Base-by-base conservation (phyloP, 1,140 invertebrate species). In the Lasioglossum baleicum region DNA sequence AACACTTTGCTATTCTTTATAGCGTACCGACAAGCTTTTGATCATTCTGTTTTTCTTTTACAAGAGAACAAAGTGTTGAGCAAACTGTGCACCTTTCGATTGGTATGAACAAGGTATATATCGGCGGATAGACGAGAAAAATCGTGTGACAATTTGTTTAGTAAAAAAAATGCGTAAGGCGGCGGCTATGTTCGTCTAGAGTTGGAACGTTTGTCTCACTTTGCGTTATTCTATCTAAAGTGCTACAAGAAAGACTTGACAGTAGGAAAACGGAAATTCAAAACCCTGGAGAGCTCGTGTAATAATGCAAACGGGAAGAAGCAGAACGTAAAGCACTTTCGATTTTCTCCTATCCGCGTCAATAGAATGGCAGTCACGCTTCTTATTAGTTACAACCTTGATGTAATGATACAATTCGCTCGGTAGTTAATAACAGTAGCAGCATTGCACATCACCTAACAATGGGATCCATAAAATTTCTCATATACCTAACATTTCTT, bases 401-500 rank as follows among this genome's bases (percentile, higher is more conserved):
- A 53, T 80, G 63, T 87, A 85, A 72, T 60, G 69, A 81, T 84
- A 78, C 81, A 71, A 66, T 82, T 48, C 74, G 63, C 35, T 64
- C 61, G 53, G 80, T 42, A n/a, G 79, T 35, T 67, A 77, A 84
- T 80, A 87, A 83, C 76, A 82, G 58, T 75, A 76, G 58, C 56
- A 81, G 65, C 75, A 66, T 74, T 77, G 64, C 67, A 74, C 48
- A 72, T 53, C 26, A 56, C 40, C 70, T 71, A 73, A 61, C 76
- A 75, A 70, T 83, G 61, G 48, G 26, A 70, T 83, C 63, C 67
- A 87, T 84, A 78, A 84, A 87, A 84, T 83, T 87, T 77, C 72
- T 78, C 51, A 87, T 72, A 78, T 81, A 22, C 61, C 69, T 86
- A 85, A 77, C 72, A 88, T 83, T 53, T 74, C 63, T 66, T 80